Conservation (phyloP, 37 sponge, comb jelly and placozoan genomes). For the Eunapius fragilis region DNA sequence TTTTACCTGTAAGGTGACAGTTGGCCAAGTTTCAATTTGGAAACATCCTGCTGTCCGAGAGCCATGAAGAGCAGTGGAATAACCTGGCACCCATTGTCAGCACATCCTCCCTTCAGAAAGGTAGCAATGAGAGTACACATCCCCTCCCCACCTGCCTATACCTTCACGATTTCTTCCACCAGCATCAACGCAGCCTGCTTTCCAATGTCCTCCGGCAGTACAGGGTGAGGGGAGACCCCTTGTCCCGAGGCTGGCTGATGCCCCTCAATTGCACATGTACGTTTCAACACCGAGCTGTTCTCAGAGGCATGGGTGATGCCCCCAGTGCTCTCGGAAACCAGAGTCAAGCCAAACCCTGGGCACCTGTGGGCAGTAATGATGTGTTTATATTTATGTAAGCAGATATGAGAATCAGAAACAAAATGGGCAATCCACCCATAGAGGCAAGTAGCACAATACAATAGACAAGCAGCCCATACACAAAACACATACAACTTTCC, state of each 20-base stretch:
- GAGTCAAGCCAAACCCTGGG: conserved; percentile 86
- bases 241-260: background rate
- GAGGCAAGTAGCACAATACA: too few species aligned
- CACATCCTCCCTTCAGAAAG: conserved; percentile 83
- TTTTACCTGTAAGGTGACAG: conserved; percentile 71
- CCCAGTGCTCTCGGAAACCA: conserved; percentile 86
- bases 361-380: conserved; percentile 40
- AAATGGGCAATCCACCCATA: too few species aligned
- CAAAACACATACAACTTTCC: too few species aligned
- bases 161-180: conserved; percentile 79
- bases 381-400: background rate
- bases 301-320: conserved; percentile 76
- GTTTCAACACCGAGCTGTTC: background rate
- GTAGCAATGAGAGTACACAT: background rate
- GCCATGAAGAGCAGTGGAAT: conserved; percentile 94
- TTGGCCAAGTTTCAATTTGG: conserved; percentile 79
- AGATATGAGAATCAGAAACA: too few species aligned
- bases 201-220: conserved; percentile 94
- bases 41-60: conserved; percentile 83
- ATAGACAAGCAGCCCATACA: too few species aligned
- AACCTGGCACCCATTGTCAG: conserved; percentile 73
- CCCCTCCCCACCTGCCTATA: conserved; percentile 3
- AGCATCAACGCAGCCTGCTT: conserved; percentile 53
- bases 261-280: too few species aligned
- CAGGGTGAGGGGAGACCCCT: background rate